Evolutionary conservation across 1,140 invertebrate species (phyloP).

Genomic region (Oscheius sp.): DNA sequence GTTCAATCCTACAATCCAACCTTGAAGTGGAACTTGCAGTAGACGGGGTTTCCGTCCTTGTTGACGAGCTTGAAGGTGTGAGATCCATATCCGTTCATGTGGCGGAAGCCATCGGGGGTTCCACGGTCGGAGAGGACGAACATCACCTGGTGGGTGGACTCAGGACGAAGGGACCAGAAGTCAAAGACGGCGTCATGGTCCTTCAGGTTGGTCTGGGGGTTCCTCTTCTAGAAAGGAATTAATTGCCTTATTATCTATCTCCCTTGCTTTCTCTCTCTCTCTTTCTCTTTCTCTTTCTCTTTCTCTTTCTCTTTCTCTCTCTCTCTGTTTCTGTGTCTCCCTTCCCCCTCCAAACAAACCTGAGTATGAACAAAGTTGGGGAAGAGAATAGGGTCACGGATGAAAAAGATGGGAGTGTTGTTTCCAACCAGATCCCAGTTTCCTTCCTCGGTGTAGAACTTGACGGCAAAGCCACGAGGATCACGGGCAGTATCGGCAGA

Average conservation of each 20-base stretch:
- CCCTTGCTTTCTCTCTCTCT: no score
- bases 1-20: no score
- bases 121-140: conserved; percentile 86
- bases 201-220: conserved; percentile 86
- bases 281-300: no score
- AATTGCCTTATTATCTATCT: no score
- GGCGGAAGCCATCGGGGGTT: conserved; percentile 80
- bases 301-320: no score
- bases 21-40: conserved; percentile 90
- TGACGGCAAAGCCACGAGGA: conserved; percentile 86
- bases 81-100: conserved; percentile 93
- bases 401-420: conserved; percentile 93
- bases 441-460: conserved; percentile 92
- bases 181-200: conserved; percentile 94
- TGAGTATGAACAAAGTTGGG: conserved; percentile 84
- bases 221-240: conserved; percentile 78
- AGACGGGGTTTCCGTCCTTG: conserved; percentile 72
- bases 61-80: conserved; percentile 93
- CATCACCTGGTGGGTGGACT: conserved; percentile 81
- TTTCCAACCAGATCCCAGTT: conserved; percentile 93
- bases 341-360: no score
- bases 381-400: conserved; percentile 85
- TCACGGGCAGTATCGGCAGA: conserved; percentile 76
- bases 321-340: no score
- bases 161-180: conserved; percentile 82